Evolutionary conservation across 2,888 invertebrate genomes (phyloP).

Genomic region (Parnassius mnemosyne): DNA sequence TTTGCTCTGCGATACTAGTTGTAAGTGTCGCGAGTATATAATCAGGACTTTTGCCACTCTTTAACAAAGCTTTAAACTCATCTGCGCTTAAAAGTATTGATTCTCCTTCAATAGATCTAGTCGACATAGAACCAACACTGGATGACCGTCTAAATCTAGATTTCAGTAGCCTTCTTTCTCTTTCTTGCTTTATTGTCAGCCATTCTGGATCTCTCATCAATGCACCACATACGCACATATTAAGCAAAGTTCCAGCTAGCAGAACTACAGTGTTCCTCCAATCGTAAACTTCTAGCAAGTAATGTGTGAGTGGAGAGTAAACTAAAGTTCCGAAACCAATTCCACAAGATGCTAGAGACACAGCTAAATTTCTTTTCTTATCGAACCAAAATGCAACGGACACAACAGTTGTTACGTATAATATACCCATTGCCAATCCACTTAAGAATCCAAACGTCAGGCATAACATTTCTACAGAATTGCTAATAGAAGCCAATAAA

Average conservation of each 20-base stretch:
- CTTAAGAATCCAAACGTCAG: conserved; percentile 91
- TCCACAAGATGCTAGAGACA: conserved; percentile 92
- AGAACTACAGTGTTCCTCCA: conserved; percentile 91
- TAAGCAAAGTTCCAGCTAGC: conserved; percentile 89
- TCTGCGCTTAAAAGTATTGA: conserved; percentile 80
- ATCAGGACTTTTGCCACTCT: conserved; percentile 84
- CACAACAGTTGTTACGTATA: conserved; percentile 94
- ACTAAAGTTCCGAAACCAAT: conserved; percentile 93
- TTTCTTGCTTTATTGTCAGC: conserved; percentile 83
- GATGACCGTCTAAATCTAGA: conserved; percentile 65
- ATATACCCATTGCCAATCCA: conserved; percentile 89
- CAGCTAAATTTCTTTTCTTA: conserved; percentile 90
- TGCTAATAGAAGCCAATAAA: conserved; percentile 84
- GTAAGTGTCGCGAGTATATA: conserved; percentile 82
- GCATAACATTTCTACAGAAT: conserved; percentile 87
- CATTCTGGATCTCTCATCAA: conserved; percentile 94
- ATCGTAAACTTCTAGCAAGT: conserved; percentile 85
- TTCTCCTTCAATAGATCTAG: conserved; percentile 70
- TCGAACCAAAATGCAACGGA: conserved; percentile 96
- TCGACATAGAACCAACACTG: conserved; percentile 73
- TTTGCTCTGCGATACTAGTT: conserved; percentile 76
- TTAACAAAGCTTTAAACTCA: conserved; percentile 83
- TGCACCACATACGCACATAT: conserved; percentile 92
- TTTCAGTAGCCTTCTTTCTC: conserved; percentile 66
- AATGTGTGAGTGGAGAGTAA: conserved; percentile 91